These are phyloP conservation scores for Cromileptes altivelis DNA, from an alignment of 2,113 vertebrate genomes.

Conservation along the genomic window DNA sequence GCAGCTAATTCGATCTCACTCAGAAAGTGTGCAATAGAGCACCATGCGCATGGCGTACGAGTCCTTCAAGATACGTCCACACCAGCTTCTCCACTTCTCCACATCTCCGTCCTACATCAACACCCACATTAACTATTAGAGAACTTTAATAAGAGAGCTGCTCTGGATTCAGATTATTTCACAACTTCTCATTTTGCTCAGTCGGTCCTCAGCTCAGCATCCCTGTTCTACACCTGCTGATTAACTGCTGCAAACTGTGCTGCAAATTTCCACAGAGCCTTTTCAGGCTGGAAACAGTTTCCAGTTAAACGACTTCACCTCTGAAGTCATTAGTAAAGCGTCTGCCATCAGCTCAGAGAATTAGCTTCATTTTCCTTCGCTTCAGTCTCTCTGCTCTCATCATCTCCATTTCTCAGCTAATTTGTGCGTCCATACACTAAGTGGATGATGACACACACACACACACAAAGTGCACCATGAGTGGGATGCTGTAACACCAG, in stretches of 20 bases:
- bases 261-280: not conserved
- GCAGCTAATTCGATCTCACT: no score
- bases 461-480: constrained; percentile 33
- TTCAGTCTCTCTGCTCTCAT: constrained; percentile 23
- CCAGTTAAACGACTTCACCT: not conserved
- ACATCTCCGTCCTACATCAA: no score
- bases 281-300: not conserved
- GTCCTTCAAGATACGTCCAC: no score
- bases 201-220: not conserved
- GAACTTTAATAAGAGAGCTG: not conserved
- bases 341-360: not conserved
- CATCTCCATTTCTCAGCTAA: constrained; percentile 2
- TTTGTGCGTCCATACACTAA: constrained; percentile 2
- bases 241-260: not conserved
- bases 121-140: not conserved
- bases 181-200: not conserved
- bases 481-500: constrained; percentile 9
- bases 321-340: not conserved
- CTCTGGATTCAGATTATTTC: not conserved
- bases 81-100: no score
- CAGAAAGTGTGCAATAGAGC: no score
- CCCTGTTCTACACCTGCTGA: not conserved
- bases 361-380: not conserved
- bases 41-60: no score
- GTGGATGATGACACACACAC: constrained; percentile 45